Evolutionary conservation across 2,888 invertebrate genomes (phyloP).

Genomic region (Eupithecia subfuscata): DNA sequence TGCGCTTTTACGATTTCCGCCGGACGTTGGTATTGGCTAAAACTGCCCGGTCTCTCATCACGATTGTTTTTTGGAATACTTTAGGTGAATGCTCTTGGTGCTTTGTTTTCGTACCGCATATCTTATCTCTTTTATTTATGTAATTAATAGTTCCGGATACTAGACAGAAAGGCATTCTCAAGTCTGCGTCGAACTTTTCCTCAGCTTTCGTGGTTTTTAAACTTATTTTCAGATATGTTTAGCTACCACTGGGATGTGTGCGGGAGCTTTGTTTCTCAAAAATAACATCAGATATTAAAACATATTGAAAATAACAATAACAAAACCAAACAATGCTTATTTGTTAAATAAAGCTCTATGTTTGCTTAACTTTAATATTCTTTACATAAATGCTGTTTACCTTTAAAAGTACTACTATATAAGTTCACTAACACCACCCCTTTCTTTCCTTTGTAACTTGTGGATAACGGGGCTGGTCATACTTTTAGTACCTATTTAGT

Average conservation of each 20-base stretch:
- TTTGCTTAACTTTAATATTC: no score
- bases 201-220: neutral
- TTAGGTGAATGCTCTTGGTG: constrained; percentile 17
- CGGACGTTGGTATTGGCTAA: constrained; percentile 58
- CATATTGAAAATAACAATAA: no score
- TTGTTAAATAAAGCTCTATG: no score
- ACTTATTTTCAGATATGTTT: neutral
- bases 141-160: neutral
- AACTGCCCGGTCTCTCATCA: constrained; percentile 58
- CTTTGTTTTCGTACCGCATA: constrained; percentile 43
- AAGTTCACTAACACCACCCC: no score
- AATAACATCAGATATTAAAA: no score
- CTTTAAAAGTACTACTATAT: no score
- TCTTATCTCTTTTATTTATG: constrained; percentile 24
- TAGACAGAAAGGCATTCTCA: neutral
- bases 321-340: no score
- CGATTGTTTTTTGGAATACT: constrained; percentile 43
- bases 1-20: constrained; percentile 81
- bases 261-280: no score
- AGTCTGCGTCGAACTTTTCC: neutral
- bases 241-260: neutral
- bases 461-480: no score
- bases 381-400: no score
- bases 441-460: no score
- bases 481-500: no score